Evolutionary conservation across 2,888 invertebrate species (phyloP).

Genomic region (Cheilosia vernalis): DNA sequence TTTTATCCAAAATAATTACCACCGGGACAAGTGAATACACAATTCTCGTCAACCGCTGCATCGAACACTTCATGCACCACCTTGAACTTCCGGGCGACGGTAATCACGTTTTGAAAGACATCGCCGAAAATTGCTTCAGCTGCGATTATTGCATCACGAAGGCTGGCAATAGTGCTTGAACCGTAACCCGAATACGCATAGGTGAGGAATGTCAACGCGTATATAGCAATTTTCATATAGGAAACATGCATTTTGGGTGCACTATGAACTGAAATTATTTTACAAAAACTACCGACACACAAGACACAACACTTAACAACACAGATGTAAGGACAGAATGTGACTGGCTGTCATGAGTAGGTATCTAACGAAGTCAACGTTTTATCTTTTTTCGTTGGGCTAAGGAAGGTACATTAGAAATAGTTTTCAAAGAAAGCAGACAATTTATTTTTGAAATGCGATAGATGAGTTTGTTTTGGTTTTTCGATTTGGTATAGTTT

Average conservation of each 20-base stretch:
- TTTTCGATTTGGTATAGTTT: slow-evolving; percentile 15
- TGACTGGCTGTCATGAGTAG: slow-evolving; percentile 55
- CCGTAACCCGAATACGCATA: slow-evolving; percentile 93
- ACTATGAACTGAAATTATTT: neutral
- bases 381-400: slow-evolving; percentile 15
- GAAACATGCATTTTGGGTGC: slow-evolving; percentile 87
- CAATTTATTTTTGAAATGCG: slow-evolving; percentile 67
- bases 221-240: slow-evolving; percentile 90
- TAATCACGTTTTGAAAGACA: slow-evolving; percentile 89
- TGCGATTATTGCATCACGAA: slow-evolving; percentile 91
- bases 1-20: slow-evolving; percentile 84
- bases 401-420: slow-evolving; percentile 15
- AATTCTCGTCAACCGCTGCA: slow-evolving; percentile 93
- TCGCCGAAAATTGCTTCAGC: slow-evolving; percentile 93
- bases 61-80: slow-evolving; percentile 92
- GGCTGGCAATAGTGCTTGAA: slow-evolving; percentile 88
- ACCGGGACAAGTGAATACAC: slow-evolving; percentile 89
- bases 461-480: slow-evolving; percentile 49
- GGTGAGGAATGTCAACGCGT: slow-evolving; percentile 89
- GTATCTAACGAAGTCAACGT: slow-evolving; percentile 23
- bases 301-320: slow-evolving; percentile 20
- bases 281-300: slow-evolving; percentile 7
- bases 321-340: slow-evolving; percentile 18
- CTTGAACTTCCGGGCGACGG: slow-evolving; percentile 89
- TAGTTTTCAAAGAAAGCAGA: slow-evolving; percentile 18